Conservation (phyloP, 2,888 invertebrate genomes). For the Chromoteleia sp. region DNA sequence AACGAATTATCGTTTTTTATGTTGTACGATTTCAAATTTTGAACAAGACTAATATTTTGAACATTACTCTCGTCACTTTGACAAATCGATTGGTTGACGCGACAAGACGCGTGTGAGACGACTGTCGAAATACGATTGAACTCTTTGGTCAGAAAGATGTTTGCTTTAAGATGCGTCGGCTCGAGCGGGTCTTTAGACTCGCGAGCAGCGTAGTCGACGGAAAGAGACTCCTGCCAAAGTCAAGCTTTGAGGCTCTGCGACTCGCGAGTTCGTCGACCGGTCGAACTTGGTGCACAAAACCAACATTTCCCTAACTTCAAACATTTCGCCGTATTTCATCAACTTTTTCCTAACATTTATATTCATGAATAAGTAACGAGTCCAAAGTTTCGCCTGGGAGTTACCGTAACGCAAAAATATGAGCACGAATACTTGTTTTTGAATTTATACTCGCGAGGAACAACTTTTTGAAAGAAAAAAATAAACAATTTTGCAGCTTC, state of each 20-base stretch:
- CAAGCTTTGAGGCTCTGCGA: conserved; percentile 44
- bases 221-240: conserved; percentile 53
- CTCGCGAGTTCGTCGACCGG: conserved; percentile 68
- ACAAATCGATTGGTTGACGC: not conserved
- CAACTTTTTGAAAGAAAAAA: no score
- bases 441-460: no score
- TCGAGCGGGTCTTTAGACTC: conserved; percentile 53
- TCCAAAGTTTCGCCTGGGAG: no score
- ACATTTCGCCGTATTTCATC: conserved; percentile 31
- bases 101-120: conserved; percentile 14
- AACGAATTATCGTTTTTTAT: no score
- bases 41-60: no score
- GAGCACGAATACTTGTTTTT: no score
- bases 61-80: no score
- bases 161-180: conserved; percentile 35
- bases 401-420: no score
- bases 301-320: conserved; percentile 48
- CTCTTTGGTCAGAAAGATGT: conserved; percentile 20
- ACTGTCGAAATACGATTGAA: conserved; percentile 7
- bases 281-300: conserved; percentile 58
- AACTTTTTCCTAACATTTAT: conserved; percentile 28
- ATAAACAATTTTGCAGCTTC: no score
- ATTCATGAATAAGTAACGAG: conserved; percentile 10
- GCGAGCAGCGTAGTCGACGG: conserved; percentile 29
- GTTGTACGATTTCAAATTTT: no score